Percentiles rank a stretch among this genome's conserved stretches.
These are phyloP conservation scores for Drosophila malerkotliana DNA, from an alignment of 1,140 invertebrate genomes.

Conservation along the genomic window DNA sequence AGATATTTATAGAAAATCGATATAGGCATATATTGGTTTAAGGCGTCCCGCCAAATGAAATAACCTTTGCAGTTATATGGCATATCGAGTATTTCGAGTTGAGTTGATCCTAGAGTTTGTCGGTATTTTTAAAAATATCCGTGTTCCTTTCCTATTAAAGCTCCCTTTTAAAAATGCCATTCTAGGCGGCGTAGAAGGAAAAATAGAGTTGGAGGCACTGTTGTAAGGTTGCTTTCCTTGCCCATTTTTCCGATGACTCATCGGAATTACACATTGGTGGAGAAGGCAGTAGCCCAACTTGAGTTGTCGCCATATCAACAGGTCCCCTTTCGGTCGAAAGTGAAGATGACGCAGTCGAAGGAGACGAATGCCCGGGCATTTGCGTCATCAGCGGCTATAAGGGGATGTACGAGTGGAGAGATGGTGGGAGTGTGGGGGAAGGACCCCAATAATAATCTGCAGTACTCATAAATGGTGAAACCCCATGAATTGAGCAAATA, in stretches of 20 bases:
- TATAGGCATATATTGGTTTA: too few species aligned
- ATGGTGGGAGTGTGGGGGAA: background rate
- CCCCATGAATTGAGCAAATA: constrained; percentile 46
- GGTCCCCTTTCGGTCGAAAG: constrained; percentile 11
- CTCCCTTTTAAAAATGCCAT: background rate
- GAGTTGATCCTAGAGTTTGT: too few species aligned
- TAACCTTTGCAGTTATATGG: too few species aligned
- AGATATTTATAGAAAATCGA: too few species aligned
- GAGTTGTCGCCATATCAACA: constrained; percentile 57
- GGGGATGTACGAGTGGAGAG: background rate
- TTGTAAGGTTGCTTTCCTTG: constrained; percentile 17
- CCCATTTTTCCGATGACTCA: constrained; percentile 40
- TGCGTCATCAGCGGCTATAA: constrained; percentile 33
- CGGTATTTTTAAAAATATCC: too few species aligned
- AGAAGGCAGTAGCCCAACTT: background rate
- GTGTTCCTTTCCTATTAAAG: too few species aligned
- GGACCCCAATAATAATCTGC: constrained; percentile 45
- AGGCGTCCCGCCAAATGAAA: too few species aligned
- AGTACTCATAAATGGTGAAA: constrained; percentile 45
- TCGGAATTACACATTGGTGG: constrained; percentile 17
- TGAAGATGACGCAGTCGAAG: constrained; percentile 24
- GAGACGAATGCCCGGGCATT: constrained; percentile 15
- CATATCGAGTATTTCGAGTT: too few species aligned
- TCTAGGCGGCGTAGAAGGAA: constrained; percentile 13
- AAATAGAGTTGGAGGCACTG: background rate